A percentile compares a stretch with the other conserved stretches of the same genome.
These are phyloP conservation scores for Pocillopora meandrina DNA, from an alignment of 92 coral and sea anemone genomes.

Conservation along the genomic window DNA sequence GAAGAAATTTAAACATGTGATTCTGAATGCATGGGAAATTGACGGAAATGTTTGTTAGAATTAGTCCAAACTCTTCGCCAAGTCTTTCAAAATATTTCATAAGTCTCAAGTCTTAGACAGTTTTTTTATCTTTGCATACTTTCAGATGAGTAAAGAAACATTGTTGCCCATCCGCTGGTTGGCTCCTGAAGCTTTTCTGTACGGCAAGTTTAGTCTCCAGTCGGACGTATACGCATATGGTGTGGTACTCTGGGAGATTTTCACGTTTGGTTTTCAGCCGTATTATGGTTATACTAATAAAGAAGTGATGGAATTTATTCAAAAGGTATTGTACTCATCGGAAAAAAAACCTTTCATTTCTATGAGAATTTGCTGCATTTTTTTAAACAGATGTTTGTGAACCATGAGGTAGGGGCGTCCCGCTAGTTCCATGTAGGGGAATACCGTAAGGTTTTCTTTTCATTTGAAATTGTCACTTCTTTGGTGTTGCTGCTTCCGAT, in stretches of 20 bases:
- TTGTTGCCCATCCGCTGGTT: conserved; percentile 95
- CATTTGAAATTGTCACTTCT: no score
- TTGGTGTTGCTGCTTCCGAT: no score
- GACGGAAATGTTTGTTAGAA: no score
- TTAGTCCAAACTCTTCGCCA: no score
- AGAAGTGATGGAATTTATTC: conserved; percentile 89
- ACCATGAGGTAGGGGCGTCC: no score
- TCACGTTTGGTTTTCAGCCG: conserved; percentile 95
- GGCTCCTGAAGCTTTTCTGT: conserved; percentile 95
- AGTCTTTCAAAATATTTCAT: no score
- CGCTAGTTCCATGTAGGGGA: no score
- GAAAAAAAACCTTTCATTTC: not conserved
- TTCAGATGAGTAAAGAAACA: conserved; percentile 90
- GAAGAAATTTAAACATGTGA: no score
- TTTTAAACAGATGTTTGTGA: not conserved
- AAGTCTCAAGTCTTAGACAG: no score
- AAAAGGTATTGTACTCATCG: conserved; percentile 65
- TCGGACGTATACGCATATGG: conserved; percentile 99
- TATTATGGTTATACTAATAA: conserved; percentile 97
- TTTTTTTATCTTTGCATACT: not conserved
- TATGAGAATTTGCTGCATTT: not conserved
- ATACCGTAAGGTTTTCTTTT: no score
- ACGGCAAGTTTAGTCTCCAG: conserved; percentile 90
- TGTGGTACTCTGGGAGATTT: conserved; percentile 92
- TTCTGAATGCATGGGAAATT: no score